Percentiles rank a stretch among this genome's conserved stretches.
Conservation (phyloP, 2,113 vertebrate genomes). For the Peromyscus californicus region DNA sequence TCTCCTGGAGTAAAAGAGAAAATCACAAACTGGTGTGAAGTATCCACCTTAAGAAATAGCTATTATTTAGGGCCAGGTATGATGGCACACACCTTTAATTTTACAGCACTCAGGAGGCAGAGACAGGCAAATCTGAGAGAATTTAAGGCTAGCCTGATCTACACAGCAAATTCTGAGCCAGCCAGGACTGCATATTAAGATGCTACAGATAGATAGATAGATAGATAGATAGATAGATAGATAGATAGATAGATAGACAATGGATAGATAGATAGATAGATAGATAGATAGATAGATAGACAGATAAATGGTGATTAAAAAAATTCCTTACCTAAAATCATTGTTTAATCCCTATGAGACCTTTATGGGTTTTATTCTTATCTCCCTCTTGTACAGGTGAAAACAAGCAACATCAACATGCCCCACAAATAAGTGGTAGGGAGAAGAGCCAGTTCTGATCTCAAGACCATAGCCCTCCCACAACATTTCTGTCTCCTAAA, state of each 20-base stretch:
- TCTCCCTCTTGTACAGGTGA: not conserved
- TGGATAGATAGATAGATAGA: too few species aligned
- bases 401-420: not conserved
- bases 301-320: not conserved
- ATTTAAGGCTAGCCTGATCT: not conserved
- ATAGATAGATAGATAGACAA: too few species aligned
- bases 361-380: not conserved
- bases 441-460: not conserved
- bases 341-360: not conserved
- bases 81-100: not conserved
- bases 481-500: not conserved
- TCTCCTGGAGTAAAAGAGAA: slow-evolving; percentile 9
- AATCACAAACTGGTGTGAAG: slow-evolving; percentile 13
- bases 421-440: not conserved
- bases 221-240: too few species aligned
- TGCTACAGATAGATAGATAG: too few species aligned
- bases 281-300: too few species aligned
- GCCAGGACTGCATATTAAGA: not conserved
- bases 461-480: not conserved
- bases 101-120: not conserved
- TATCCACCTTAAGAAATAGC: not conserved
- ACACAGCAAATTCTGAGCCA: not conserved
- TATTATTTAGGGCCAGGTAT: not conserved
- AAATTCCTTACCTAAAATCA: not conserved
- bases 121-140: not conserved